A percentile compares a stretch with the other conserved stretches of the same genome.
Evolutionary conservation across 2,888 invertebrate species (phyloP).

Genomic region (Trichacis sp.): DNA sequence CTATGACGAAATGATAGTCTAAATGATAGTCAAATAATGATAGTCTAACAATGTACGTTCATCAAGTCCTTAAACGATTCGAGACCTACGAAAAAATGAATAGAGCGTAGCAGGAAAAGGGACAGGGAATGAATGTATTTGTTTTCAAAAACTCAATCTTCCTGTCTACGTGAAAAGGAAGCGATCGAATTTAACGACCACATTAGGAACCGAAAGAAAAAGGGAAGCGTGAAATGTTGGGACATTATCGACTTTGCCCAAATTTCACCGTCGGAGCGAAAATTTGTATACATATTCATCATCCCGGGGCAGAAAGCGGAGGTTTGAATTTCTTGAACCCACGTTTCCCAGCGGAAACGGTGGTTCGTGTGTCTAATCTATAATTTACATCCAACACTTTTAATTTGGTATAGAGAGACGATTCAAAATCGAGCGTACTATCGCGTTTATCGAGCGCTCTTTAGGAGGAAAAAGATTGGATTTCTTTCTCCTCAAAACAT

Average conservation of each 20-base stretch:
- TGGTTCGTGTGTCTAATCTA: conserved; percentile 27
- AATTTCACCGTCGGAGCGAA: conserved; percentile 24
- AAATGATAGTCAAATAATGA: too few relatives aligned
- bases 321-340: conserved; percentile 40
- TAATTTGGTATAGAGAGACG: conserved; percentile 37
- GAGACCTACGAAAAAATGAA: neutral
- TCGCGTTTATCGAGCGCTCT: neutral
- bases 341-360: conserved; percentile 37
- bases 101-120: too few relatives aligned
- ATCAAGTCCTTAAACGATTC: neutral
- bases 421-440: neutral
- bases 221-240: conserved; percentile 2
- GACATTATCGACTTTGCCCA: conserved; percentile 29
- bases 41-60: too few relatives aligned
- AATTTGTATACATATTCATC: conserved; percentile 37
- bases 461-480: too few relatives aligned
- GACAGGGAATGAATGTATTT: too few relatives aligned
- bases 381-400: conserved; percentile 36
- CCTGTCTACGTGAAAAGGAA: neutral
- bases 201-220: conserved; percentile 18
- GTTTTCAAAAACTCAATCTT: neutral
- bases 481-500: too few relatives aligned
- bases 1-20: too few relatives aligned
- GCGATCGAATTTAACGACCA: conserved; percentile 14
- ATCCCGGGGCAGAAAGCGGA: conserved; percentile 38